Evolutionary conservation across 2,113 vertebrate genomes (phyloP).

Genomic region (Baryphthengus martii): DNA sequence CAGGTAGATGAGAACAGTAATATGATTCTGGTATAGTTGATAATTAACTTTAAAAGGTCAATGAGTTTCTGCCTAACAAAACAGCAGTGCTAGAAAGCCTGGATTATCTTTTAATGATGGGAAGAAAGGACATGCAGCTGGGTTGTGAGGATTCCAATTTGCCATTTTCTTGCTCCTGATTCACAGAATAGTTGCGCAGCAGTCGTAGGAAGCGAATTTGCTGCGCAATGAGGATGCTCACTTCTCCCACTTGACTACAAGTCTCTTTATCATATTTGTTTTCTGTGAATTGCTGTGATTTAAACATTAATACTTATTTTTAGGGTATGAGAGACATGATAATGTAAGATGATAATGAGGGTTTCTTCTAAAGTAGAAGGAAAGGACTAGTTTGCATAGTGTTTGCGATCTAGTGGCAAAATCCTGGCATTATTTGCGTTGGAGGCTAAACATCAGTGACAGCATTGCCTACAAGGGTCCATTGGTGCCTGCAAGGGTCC

Average conservation of each 20-base stretch:
- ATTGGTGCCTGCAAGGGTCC: background rate
- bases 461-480: background rate
- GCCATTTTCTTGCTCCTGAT: background rate
- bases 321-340: background rate
- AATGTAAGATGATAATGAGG: background rate
- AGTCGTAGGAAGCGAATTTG: accelerated
- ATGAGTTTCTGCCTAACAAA: background rate
- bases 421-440: background rate
- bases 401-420: background rate
- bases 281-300: background rate
- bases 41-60: constrained; percentile 12
- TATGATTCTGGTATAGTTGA: background rate
- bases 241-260: background rate
- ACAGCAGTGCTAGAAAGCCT: background rate
- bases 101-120: background rate
- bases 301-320: background rate
- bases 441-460: background rate
- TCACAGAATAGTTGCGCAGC: background rate
- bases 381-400: background rate
- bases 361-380: background rate
- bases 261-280: background rate
- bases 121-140: background rate
- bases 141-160: background rate
- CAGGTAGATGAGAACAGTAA: constrained; percentile 1
- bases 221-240: background rate